Percentiles rank a stretch among this genome's conserved stretches.
Conservation (phyloP, 2,797 vertebrate species). For the Cyclopterus lumpus region DNA sequence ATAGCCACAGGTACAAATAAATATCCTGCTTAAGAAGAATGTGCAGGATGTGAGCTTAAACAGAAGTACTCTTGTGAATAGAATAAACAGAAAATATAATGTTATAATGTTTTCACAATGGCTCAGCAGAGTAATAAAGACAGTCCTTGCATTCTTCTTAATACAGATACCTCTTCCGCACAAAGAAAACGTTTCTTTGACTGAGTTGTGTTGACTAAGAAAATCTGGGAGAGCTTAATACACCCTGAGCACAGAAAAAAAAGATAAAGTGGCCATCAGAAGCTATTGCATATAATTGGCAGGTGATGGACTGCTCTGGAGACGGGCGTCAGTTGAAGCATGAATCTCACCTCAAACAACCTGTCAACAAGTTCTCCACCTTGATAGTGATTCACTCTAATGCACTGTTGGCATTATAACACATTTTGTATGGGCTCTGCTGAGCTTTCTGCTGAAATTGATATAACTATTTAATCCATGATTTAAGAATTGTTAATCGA, state of each 20-base stretch:
- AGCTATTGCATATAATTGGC: constrained; percentile 46
- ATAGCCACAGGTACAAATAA: constrained; percentile 48
- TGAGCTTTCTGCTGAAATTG: constrained; percentile 5
- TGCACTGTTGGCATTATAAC: constrained; percentile 10
- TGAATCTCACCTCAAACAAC: constrained; percentile 32
- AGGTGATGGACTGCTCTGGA: constrained; percentile 46
- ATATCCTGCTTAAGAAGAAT: constrained; percentile 38
- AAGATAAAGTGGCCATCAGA: constrained; percentile 45
- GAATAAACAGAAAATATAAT: constrained; percentile 29
- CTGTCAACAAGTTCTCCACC: constrained; percentile 37
- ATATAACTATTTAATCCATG: neutral
- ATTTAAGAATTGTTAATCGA: neutral
- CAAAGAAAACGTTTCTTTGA: constrained; percentile 8
- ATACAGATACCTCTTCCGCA: constrained; percentile 21
- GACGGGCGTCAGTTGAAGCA: constrained; percentile 30
- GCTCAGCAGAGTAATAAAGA: constrained; percentile 31
- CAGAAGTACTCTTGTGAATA: constrained; percentile 22
- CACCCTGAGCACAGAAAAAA: constrained; percentile 26
- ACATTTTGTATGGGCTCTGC: neutral
- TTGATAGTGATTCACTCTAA: constrained; percentile 41
- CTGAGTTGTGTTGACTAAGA: constrained; percentile 1
- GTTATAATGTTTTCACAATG: constrained; percentile 11
- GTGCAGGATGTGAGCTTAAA: constrained; percentile 31
- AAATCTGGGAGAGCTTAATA: constrained; percentile 24
- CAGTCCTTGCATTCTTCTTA: constrained; percentile 7